These are phyloP conservation scores for Cynopterus sphinx DNA, from an alignment of 2,797 vertebrate genomes.

Conservation along the genomic window DNA sequence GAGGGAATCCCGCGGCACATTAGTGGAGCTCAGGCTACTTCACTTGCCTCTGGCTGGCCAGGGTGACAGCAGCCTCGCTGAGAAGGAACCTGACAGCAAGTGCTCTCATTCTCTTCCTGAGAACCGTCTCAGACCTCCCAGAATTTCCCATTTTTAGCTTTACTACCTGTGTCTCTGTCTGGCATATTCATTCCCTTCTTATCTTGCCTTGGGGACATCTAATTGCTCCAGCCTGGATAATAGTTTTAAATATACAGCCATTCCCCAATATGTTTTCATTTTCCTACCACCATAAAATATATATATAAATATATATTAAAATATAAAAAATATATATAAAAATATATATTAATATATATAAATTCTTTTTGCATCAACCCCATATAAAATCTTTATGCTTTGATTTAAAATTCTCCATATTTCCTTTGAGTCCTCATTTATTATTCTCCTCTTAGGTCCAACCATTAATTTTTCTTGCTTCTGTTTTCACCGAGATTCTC, in stretches of 20 bases:
- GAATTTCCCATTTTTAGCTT: not conserved
- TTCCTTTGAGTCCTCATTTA: not conserved
- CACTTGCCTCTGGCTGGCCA: not conserved
- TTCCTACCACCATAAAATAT: not conserved
- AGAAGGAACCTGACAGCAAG: not conserved
- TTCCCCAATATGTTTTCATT: not conserved
- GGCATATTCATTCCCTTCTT: not conserved
- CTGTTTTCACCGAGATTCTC: not conserved
- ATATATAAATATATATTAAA: too few relatives aligned
- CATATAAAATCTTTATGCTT: not conserved
- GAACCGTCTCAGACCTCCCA: not conserved
- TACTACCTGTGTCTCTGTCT: not conserved
- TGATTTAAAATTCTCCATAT: not conserved
- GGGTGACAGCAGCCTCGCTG: accelerated
- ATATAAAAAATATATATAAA: too few relatives aligned
- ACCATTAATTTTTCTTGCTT: not conserved
- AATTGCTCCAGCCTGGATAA: not conserved
- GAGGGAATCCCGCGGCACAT: not conserved
- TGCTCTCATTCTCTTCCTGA: not conserved
- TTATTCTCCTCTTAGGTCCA: not conserved
- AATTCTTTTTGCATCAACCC: not conserved
- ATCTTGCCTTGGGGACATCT: not conserved
- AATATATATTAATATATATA: too few relatives aligned
- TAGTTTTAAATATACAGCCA: not conserved
- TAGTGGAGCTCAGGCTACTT: not conserved